Base-by-base conservation (phyloP, 2,888 invertebrate genomes). In the Clistopyga incitator region DNA sequence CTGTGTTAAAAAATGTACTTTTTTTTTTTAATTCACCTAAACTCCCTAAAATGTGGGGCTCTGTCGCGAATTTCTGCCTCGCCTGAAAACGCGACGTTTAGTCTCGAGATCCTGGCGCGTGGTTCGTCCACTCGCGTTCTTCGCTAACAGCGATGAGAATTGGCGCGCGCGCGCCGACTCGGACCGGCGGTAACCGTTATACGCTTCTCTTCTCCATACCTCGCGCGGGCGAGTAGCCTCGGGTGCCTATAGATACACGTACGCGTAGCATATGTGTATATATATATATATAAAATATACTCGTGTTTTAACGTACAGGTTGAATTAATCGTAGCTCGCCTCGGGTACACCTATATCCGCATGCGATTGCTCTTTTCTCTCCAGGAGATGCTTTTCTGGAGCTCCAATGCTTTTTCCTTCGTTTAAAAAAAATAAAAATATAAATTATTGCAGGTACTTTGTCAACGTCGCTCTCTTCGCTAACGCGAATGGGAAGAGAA, bases 261-360 rank as follows among this genome's bases (percentile, higher is more conserved):
- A 68, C 52, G 65, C 38, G 20, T 20, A 20, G 25, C n/a, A n/a
- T n/a, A 13, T 38, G 4, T 29, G 4, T 29, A 29, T 29, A 29
- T 29, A 29, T 29, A 65, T 38, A 18, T 52, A 65, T 75, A 65
- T 45, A 56, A 56, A 56, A 77, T 72, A 78, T 80, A 83, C 67
- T 72, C 59, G 83, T 59, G 83, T 80, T 80, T 77, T 83, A 83
- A 80, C 72, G 80, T 79, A 76, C 76, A 61, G 83, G 67, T 77
- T 45, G 80, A 80, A 83, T 80, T 77, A 83, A 83, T 83, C 80
- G 80, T 52, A 67, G 68, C 42, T 80, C 68, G 52, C 77, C 59
- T 72, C 47, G 72, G 23, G 61, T 10, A 29, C 20, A 61, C 54
- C 20, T 45, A 61, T 67, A 77, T 68, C 68, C 77, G 68, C 47